Conservation (phyloP, 2,113 vertebrate species). For the Garra rufa region DNA sequence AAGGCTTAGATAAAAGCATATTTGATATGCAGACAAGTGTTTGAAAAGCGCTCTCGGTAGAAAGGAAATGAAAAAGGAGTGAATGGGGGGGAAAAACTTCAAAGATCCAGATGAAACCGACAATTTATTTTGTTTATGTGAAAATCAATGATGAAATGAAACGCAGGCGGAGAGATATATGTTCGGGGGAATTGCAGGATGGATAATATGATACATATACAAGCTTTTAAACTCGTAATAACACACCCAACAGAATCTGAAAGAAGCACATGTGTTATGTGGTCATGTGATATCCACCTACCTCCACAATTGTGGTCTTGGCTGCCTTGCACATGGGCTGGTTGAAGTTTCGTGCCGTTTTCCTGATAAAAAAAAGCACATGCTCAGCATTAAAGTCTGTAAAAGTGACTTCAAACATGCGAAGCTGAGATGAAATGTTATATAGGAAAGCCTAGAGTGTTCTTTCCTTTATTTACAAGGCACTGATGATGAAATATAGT, state of each 20-base stretch:
- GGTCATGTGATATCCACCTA: conserved; percentile 65
- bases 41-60: conserved; percentile 50
- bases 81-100: conserved; percentile 34
- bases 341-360: conserved; percentile 97
- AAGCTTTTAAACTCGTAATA: neutral
- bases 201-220: neutral
- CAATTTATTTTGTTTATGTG: conserved; percentile 48
- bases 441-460: neutral
- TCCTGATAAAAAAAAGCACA: conserved; percentile 72
- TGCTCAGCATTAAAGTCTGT: neutral
- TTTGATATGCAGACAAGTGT: conserved; percentile 56
- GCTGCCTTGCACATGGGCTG: conserved; percentile 99
- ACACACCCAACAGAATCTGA: neutral
- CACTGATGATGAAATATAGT: neutral
- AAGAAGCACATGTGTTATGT: neutral
- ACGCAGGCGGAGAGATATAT: neutral
- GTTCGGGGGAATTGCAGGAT: neutral
- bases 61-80: conserved; percentile 46
- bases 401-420: neutral
- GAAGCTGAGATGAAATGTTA: neutral
- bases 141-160: conserved; percentile 23
- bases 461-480: neutral
- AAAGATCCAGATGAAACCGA: conserved; percentile 37
- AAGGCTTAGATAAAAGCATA: conserved; percentile 45
- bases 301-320: conserved; percentile 92